Base-by-base conservation (phyloP, 2,888 invertebrate species). In the Apoda limacodes region DNA sequence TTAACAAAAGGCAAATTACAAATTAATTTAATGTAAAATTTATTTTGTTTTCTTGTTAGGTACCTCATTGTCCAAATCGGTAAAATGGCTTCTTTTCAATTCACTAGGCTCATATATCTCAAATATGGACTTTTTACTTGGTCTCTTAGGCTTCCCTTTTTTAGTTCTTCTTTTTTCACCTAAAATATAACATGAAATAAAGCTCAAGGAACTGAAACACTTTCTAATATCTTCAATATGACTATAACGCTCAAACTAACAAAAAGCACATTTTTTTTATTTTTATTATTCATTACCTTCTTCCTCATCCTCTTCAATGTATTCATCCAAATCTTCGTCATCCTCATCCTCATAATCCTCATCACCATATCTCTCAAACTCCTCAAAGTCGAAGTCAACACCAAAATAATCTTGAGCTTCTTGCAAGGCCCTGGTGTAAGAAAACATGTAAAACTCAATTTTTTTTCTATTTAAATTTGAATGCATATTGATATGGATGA, bases 371-470 rank as follows among this genome's bases (percentile, higher is more conserved):
- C 92, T 92, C 30, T 89, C 88, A 66, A 95, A 92, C 45, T 95
- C 94, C 36, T 93, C 93, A 57, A 91, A 95, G 57, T 95, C 97
- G 70, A 98, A 98, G 64, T 98, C 98, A n/a, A 98, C 96, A 14
- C 98, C 99, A 62, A 99, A 99, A 44, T 98, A 96, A 60, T 99
- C 98, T 67, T 98, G 97, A 30, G 98, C 99, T 67, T 98, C 95
- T 85, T 98, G 97, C 10, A 98, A 76, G 1, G 93, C 93, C n/a
- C n/a, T n/a, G n/a, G n/a, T n/a, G n/a, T n/a, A n/a, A n/a, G n/a
- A n/a, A n/a, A n/a, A n/a, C n/a, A n/a, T n/a, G n/a, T n/a, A n/a
- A n/a, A n/a, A n/a, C n/a, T n/a, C n/a, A n/a, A n/a, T n/a, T n/a
- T n/a, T n/a, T n/a, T n/a, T n/a, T n/a, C n/a, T n/a, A n/a, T n/a